phyloP scores from a whole-genome alignment of 2,888 invertebrate species.

The Drosophila tripunctata region DNA sequence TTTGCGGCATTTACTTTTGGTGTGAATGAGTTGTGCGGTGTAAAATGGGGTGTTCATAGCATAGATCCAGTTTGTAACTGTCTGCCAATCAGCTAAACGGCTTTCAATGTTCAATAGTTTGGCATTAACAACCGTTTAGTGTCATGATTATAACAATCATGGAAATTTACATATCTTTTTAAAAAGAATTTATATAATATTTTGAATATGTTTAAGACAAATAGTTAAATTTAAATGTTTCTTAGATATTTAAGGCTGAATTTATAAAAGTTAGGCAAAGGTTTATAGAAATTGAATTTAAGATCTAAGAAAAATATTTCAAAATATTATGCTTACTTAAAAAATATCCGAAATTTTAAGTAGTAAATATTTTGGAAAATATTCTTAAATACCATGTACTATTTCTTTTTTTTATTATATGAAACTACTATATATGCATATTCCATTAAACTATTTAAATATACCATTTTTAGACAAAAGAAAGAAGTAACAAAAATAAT shows the following conservation, averaged over 20 bases:
- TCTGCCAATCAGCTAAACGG: not conserved
- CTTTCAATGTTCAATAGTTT: not conserved
- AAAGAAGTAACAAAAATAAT: too few relatives aligned
- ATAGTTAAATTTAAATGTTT: too few relatives aligned
- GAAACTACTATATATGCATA: too few relatives aligned
- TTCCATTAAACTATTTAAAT: too few relatives aligned
- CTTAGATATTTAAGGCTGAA: too few relatives aligned
- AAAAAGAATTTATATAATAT: not conserved
- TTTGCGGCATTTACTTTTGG: conserved; percentile 15
- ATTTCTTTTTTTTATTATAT: too few relatives aligned
- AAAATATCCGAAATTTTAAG: not conserved
- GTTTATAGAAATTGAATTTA: not conserved
- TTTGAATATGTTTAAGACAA: too few relatives aligned
- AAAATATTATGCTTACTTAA: not conserved
- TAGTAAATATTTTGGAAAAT: not conserved
- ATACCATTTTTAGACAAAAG: too few relatives aligned
- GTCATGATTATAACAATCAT: not conserved
- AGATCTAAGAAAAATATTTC: not conserved
- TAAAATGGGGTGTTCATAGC: conserved; percentile 10
- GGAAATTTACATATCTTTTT: not conserved
- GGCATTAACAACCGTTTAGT: not conserved
- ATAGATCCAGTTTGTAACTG: conserved; percentile 2
- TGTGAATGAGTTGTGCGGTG: not conserved
- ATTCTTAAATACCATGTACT: too few relatives aligned
- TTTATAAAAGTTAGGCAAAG: too few relatives aligned